A percentile compares a stretch with the other conserved stretches of the same genome.
These are phyloP conservation scores for Bolinopsis microptera DNA, from an alignment of 37 sponge, comb jelly and placozoan species.

Conservation along the genomic window DNA sequence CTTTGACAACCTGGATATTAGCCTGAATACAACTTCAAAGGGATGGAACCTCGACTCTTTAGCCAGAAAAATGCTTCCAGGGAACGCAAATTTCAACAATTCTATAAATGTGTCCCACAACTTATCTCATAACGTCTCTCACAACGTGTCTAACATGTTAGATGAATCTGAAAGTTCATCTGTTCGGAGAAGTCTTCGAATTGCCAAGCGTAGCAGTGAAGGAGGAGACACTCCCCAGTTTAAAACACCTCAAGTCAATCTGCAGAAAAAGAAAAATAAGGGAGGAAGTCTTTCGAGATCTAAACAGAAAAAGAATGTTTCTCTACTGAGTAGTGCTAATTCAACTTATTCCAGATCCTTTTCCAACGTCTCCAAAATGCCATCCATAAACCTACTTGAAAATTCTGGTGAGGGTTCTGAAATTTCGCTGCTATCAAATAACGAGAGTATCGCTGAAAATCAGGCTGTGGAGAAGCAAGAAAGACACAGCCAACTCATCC, in stretches of 20 bases:
- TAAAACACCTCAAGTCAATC: neutral
- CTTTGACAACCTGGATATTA: neutral
- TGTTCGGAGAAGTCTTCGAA: neutral
- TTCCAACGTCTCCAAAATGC: conserved; percentile 9
- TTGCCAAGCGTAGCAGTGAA: neutral
- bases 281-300: neutral
- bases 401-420: neutral
- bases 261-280: neutral
- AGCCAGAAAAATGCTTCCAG: neutral
- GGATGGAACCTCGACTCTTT: neutral
- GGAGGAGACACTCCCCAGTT: neutral
- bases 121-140: neutral
- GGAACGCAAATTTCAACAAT: neutral
- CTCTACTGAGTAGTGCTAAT: neutral
- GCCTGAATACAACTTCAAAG: neutral
- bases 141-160: neutral
- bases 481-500: neutral
- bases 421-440: neutral
- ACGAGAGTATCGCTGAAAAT: neutral
- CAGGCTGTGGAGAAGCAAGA: neutral
- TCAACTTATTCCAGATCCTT: neutral
- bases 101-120: neutral
- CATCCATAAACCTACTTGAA: conserved; percentile 13
- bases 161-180: neutral
- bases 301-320: neutral